Evolutionary conservation across 2,888 invertebrate genomes (phyloP).

Genomic region (Sinhomidia bicolor): DNA sequence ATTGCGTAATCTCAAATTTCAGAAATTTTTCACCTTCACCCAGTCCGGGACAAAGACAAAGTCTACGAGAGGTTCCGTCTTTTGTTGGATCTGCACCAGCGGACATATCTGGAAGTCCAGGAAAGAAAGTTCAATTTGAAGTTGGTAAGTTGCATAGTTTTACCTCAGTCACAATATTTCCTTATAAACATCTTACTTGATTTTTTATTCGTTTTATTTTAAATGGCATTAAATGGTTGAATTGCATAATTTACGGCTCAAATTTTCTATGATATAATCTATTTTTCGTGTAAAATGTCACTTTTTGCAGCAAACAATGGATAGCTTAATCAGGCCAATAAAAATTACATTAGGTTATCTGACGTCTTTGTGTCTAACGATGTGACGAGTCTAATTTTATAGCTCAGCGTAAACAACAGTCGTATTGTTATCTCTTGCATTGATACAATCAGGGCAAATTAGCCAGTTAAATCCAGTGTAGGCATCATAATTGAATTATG

Average conservation of each 20-base stretch:
- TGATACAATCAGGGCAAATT: neutral
- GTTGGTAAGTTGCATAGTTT: conserved; percentile 71
- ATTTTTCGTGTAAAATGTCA: no score
- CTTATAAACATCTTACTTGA: no score
- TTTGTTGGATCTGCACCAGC: conserved; percentile 73
- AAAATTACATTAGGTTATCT: no score
- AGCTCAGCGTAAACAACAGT: neutral
- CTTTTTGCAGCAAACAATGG: no score
- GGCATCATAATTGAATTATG: no score
- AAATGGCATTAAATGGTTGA: no score
- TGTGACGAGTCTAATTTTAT: neutral
- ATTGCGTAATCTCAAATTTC: neutral
- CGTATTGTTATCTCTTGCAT: neutral
- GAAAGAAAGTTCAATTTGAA: conserved; percentile 78
- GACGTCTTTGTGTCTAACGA: neutral
- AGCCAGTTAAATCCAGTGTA: neutral
- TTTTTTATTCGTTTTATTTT: no score
- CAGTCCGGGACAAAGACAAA: neutral
- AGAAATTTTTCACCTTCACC: conserved; percentile 32
- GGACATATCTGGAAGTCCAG: conserved; percentile 74
- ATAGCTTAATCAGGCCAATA: no score
- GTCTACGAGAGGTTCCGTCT: conserved; percentile 21
- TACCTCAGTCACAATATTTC: no score
- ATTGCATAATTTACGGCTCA: no score
- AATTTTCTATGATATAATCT: no score